Conservation (phyloP, 2,797 vertebrate genomes). For the Tiaroga cobitis region DNA sequence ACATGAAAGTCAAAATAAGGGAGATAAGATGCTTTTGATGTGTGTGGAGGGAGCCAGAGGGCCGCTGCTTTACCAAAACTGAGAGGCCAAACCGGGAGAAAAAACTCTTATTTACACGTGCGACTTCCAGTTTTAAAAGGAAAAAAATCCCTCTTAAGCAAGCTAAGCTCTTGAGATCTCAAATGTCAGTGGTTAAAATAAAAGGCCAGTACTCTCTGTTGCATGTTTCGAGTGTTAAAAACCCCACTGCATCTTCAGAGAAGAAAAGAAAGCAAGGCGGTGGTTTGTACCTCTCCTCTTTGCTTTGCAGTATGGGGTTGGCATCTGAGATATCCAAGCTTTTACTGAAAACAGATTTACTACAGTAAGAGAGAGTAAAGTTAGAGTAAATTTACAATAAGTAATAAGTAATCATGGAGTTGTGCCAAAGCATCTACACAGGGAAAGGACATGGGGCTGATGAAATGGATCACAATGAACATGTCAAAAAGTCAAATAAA, state of each 20-base stretch:
- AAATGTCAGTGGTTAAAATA: slow-evolving; percentile 42
- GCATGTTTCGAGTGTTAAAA: slow-evolving; percentile 47
- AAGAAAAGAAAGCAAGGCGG: slow-evolving; percentile 73
- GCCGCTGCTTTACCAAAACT: slow-evolving; percentile 55
- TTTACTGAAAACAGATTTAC: slow-evolving; percentile 99
- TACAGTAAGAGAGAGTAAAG: slow-evolving; percentile 86
- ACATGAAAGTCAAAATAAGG: slow-evolving; percentile 59
- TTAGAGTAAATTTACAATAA: slow-evolving; percentile 72
- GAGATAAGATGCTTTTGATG: slow-evolving; percentile 64
- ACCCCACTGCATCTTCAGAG: slow-evolving; percentile 74
- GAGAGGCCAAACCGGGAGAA: slow-evolving; percentile 48
- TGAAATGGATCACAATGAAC: slow-evolving; percentile 46
- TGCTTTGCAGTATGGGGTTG: slow-evolving; percentile 90
- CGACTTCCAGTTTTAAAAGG: slow-evolving; percentile 18
- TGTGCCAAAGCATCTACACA: slow-evolving; percentile 42
- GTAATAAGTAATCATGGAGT: slow-evolving; percentile 16
- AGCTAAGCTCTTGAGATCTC: slow-evolving; percentile 33
- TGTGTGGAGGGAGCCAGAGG: slow-evolving; percentile 54
- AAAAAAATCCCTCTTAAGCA: slow-evolving; percentile 26
- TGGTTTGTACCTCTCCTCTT: slow-evolving; percentile 93
- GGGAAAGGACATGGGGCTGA: slow-evolving; percentile 31
- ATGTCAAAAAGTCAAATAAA: slow-evolving; percentile 25
- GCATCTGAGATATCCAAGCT: slow-evolving; percentile 99
- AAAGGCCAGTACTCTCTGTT: slow-evolving; percentile 25
- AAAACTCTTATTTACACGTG: slow-evolving; percentile 50